Base-by-base conservation (phyloP, 2,797 vertebrate genomes). In the Corythornis leucogaster region DNA sequence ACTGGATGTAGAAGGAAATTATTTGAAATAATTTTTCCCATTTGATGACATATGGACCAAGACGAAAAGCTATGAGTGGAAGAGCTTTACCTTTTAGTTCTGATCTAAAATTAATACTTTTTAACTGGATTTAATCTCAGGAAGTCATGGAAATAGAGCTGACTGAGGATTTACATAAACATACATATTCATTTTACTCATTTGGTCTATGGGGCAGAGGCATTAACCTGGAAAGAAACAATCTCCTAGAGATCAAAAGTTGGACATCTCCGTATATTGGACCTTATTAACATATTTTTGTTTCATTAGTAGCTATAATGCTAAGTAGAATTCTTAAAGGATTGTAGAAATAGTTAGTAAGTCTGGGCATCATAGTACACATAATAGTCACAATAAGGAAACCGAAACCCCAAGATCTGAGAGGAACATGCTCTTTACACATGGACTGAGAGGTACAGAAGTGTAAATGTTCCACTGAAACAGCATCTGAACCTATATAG, bases 151-250 rank as follows among this genome's bases (percentile, higher is more conserved):
- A 66, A 68, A 64, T 43, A 53, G 4, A 51, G 8, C 7, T 48
- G 4, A 35, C 12, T 24, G 30, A 66, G 16, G 5, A 8, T 14
- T 71, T 57, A 35, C 8, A 9, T 7, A 40, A 5, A 21, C 0
- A 68, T 43, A 35, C 1, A 22, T 31, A 6, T 79, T 87, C 19
- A 19, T 62, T 63, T 57, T 24, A 53, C 21, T 61, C 18, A 53
- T 11, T 3, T 54, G 40, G 31, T 46, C 16, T 24, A 13, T 0
- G 0, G 6, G 18, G 6, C 12, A 69, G 6, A 51, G 6, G 3
- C 7, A 30, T 31, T 24, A 77, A 35, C 1, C 4, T 42, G 43
- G 9, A 62, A 66, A 42, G 9, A 57, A 88, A 42, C 1, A 14
- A 10, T 3, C 8, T 83, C 9, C 11, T 17, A 16, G 21, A 55